Conservation (phyloP, 2,888 invertebrate genomes). For the Agrochola macilenta region DNA sequence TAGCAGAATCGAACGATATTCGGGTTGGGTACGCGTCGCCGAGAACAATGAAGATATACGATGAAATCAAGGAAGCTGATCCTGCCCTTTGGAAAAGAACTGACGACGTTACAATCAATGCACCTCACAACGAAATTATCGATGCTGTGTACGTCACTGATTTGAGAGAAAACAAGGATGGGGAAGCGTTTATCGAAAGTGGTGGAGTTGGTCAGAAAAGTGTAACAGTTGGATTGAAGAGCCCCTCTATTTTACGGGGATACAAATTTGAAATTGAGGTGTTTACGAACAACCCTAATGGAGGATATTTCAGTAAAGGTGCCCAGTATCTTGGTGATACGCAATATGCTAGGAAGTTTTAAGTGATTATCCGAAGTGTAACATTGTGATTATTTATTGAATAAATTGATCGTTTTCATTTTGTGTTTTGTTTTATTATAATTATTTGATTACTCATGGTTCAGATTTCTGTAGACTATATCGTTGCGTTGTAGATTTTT, state of each 20-base stretch:
- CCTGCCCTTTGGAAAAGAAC: constrained; percentile 84
- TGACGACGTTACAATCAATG: constrained; percentile 78
- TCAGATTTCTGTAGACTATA: not conserved
- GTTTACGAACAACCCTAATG: constrained; percentile 73
- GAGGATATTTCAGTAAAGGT: constrained; percentile 74
- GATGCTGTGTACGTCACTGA: constrained; percentile 82
- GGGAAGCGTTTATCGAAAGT: constrained; percentile 79
- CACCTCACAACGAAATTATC: constrained; percentile 79
- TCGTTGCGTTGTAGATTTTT: not conserved
- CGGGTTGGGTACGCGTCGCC: constrained; percentile 68
- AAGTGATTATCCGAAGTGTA: constrained; percentile 32
- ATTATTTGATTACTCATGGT: not conserved
- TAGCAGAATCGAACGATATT: constrained; percentile 71
- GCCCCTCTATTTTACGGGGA: constrained; percentile 82
- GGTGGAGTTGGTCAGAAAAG: constrained; percentile 82
- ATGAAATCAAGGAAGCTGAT: constrained; percentile 80
- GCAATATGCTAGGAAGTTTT: constrained; percentile 76
- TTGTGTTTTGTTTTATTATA: constrained; percentile 14
- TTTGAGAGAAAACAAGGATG: constrained; percentile 81
- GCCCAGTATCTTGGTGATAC: constrained; percentile 67
- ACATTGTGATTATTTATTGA: constrained; percentile 42
- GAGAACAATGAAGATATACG: constrained; percentile 77
- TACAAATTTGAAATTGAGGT: constrained; percentile 85
- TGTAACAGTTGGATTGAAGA: constrained; percentile 81
- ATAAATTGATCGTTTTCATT: constrained; percentile 27